Evolutionary conservation across 1,140 invertebrate species (phyloP).

Genomic region (Periplaneta americana): DNA sequence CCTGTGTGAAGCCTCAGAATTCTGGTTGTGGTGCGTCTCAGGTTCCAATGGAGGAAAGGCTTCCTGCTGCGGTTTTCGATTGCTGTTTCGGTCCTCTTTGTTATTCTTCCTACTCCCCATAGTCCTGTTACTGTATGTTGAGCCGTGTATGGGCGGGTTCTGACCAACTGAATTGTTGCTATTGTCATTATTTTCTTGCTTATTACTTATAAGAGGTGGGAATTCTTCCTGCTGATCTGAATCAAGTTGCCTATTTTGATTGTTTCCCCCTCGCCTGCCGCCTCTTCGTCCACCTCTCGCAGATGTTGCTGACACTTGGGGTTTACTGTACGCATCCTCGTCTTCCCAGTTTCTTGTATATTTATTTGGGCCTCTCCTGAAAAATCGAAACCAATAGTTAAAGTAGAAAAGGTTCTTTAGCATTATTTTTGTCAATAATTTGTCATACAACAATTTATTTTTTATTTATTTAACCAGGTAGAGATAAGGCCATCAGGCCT

Average conservation of each 20-base stretch:
- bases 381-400: conserved; percentile 15
- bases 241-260: not conserved
- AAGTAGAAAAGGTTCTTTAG: not conserved
- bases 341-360: conserved; percentile 91
- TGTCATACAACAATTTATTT: too few relatives aligned
- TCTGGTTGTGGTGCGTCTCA: not conserved
- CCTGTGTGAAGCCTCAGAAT: too few relatives aligned
- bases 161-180: not conserved
- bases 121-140: not conserved
- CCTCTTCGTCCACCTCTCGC: conserved; percentile 18
- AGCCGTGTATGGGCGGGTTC: not conserved
- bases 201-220: conserved; percentile 5
- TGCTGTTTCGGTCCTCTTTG: not conserved
- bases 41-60: not conserved
- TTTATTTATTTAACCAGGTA: too few relatives aligned
- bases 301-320: conserved; percentile 14
- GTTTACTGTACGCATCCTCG: conserved; percentile 72
- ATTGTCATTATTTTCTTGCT: not conserved
- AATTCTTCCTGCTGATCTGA: conserved; percentile 18
- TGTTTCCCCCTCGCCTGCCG: conserved; percentile 18
- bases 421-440: not conserved
- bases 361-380: conserved; percentile 80
- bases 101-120: not conserved
- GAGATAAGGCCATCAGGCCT: too few relatives aligned
- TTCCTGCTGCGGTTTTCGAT: not conserved